Percentiles rank a stretch among this genome's conserved stretches.
These are phyloP conservation scores for Elmis aenea DNA, from an alignment of 2,888 invertebrate species.

Conservation along the genomic window DNA sequence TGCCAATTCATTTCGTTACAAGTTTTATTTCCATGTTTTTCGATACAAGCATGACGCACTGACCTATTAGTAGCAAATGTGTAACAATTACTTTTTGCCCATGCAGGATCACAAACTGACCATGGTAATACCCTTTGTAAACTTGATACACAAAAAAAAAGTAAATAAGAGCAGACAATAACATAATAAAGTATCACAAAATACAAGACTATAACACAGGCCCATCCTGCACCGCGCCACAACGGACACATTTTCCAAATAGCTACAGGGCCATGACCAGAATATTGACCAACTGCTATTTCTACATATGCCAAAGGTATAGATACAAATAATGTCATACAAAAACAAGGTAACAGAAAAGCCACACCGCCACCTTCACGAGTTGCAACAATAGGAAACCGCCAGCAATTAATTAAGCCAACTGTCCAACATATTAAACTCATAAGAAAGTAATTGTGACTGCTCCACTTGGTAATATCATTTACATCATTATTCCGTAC, in stretches of 20 bases:
- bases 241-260: slow-evolving; percentile 19
- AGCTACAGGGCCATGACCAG: slow-evolving; percentile 9
- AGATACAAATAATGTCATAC: slow-evolving; percentile 5
- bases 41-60: not conserved
- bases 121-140: slow-evolving; percentile 7
- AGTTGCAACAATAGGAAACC: slow-evolving; percentile 2
- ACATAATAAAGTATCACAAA: slow-evolving; percentile 8
- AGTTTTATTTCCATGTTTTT: slow-evolving; percentile 2
- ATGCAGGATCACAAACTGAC: slow-evolving; percentile 14
- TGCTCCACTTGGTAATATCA: slow-evolving; percentile 8
- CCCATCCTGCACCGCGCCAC: slow-evolving; percentile 13
- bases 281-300: slow-evolving; percentile 17
- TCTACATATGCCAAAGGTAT: slow-evolving; percentile 17
- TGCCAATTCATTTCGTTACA: slow-evolving; percentile 4
- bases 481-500: too few relatives aligned
- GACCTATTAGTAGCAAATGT: slow-evolving; percentile 7
- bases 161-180: slow-evolving; percentile 8
- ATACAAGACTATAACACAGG: slow-evolving; percentile 7
- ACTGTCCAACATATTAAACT: slow-evolving; percentile 8
- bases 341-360: not conserved
- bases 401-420: slow-evolving; percentile 7
- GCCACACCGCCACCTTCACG: not conserved
- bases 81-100: slow-evolving; percentile 16
- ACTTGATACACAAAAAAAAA: slow-evolving; percentile 8
- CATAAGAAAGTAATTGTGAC: not conserved